phyloP scores from a whole-genome alignment of 2,797 vertebrate species.

The Muscicapa striata region DNA sequence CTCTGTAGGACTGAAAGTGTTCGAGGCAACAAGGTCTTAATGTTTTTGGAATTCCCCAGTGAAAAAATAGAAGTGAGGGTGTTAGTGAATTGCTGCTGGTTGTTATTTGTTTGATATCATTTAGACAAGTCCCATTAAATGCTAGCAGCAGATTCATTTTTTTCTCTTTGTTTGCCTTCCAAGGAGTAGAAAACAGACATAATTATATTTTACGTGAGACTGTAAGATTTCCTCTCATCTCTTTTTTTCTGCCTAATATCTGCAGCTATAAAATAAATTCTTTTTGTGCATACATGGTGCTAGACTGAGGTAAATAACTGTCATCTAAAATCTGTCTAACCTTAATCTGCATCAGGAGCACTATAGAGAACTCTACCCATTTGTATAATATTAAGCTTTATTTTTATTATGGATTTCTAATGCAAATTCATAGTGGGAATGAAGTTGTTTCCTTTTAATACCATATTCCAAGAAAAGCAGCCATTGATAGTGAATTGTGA shows the following conservation, averaged over 20 bases:
- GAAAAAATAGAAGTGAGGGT: slow-evolving; percentile 64
- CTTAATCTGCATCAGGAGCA: slow-evolving; percentile 61
- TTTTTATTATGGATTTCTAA: slow-evolving; percentile 65
- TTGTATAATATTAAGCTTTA: slow-evolving; percentile 61
- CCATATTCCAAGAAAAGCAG: slow-evolving; percentile 21
- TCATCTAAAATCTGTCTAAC: slow-evolving; percentile 58
- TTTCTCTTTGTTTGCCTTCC: slow-evolving; percentile 58
- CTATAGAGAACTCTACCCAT: slow-evolving; percentile 39
- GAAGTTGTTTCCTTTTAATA: slow-evolving; percentile 58
- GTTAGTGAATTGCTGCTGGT: slow-evolving; percentile 40
- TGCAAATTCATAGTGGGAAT: slow-evolving; percentile 52
- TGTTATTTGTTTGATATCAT: slow-evolving; percentile 65
- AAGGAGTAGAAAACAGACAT: slow-evolving; percentile 68
- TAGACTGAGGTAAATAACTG: slow-evolving; percentile 62
- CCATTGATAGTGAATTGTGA: slow-evolving; percentile 22
- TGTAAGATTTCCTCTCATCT: slow-evolving; percentile 60
- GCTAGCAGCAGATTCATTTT: slow-evolving; percentile 67
- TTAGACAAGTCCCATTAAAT: slow-evolving; percentile 68
- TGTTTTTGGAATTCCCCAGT: slow-evolving; percentile 58
- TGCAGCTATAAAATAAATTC: slow-evolving; percentile 64
- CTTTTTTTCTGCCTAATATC: slow-evolving; percentile 54
- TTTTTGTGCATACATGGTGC: slow-evolving; percentile 39
- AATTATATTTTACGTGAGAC: slow-evolving; percentile 70
- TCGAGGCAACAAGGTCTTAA: neutral
- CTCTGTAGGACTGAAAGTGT: neutral